Evolutionary conservation across 2,888 invertebrate genomes (phyloP), one percentile per base, ranked within the genome.

Genomic region (Lasioglossum zephyrum): DNA sequence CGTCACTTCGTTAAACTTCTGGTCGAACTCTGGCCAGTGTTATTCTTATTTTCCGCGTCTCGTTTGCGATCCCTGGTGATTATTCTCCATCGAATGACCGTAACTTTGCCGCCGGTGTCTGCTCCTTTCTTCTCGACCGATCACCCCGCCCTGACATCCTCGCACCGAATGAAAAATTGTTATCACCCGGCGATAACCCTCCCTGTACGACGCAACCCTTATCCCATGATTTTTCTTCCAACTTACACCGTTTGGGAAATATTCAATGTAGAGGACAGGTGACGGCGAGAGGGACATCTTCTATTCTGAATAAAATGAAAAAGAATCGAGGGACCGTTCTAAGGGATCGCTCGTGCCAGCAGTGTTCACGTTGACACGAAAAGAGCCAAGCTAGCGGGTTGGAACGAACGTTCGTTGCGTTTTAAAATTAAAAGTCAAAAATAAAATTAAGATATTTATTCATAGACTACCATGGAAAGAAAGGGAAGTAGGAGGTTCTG

Each of bases 1-100:
- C 53, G 57, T 13, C 44, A 31, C 60, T 85, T 87, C 85, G 79
- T 87, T 78, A 82, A 85, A 85, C 82, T 85, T 77, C 26, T 13
- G 60, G 13, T 53, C 74, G 26, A 31, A 57, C 41, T 31, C 60
- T 31, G 70, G 16, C 44, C 69, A 39, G 26, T 26, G 31, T 70
- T 49, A 75, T 74, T 36, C 53, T 53, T 18, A 36, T 39, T 49
- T 60, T 13, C 26, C 13, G 16, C 22, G 22, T 16, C 9, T 26
- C 47, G 36, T 73, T 70, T 69, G 18, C 44, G 1, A 53, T 36
- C n/a, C 39, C 11, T 18, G 22, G 5, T 47, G n/a, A 49, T 49
- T n/a, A 39, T 22, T n/a, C 77, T n/a, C 66, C 39, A 36, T 49
- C 49, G 66, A 66, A 26, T 18, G 60, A 76, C 5, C 53, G 53